A percentile compares a stretch with the other conserved stretches of the same genome.
These are phyloP conservation scores for Brachionichthys hirsutus DNA, from an alignment of 2,113 vertebrate genomes.

Conservation along the genomic window DNA sequence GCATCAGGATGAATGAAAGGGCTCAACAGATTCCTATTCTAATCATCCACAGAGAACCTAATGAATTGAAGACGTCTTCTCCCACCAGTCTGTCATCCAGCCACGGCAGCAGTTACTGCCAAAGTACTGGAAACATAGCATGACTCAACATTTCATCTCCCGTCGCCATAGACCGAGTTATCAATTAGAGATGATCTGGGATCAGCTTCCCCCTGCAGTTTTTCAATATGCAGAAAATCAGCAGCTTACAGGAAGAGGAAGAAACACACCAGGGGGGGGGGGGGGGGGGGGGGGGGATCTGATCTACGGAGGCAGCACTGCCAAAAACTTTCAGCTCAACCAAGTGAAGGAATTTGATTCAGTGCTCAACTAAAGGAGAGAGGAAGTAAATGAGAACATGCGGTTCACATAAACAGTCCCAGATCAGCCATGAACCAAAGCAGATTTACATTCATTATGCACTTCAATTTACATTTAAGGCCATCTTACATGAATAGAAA, in stretches of 20 bases:
- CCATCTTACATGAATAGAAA: not conserved
- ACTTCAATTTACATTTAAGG: not conserved
- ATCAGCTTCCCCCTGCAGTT: not conserved
- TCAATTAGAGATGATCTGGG: constrained; percentile 20
- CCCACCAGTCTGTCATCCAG: not conserved
- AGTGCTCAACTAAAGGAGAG: not conserved
- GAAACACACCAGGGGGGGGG: constrained; percentile 50
- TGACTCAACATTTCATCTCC: not conserved
- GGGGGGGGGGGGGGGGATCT: constrained; percentile 55
- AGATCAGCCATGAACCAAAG: constrained; percentile 11
- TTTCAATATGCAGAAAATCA: constrained; percentile 57
- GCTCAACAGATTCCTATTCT: constrained; percentile 3
- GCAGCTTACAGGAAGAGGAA: constrained; percentile 60
- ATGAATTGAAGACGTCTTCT: constrained; percentile 11
- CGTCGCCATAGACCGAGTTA: not conserved
- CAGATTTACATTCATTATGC: not conserved
- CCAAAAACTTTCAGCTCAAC: constrained; percentile 51
- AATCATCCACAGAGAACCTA: constrained; percentile 6
- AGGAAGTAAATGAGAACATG: constrained; percentile 26
- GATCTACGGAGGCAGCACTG: constrained; percentile 63
- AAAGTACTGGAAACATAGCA: not conserved
- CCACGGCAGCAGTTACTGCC: not conserved
- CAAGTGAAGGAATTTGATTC: constrained; percentile 44
- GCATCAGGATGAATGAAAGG: not conserved
- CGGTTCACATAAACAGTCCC: constrained; percentile 24